Base-by-base conservation (phyloP, 2,113 vertebrate genomes). In the Danionella cerebrum region DNA sequence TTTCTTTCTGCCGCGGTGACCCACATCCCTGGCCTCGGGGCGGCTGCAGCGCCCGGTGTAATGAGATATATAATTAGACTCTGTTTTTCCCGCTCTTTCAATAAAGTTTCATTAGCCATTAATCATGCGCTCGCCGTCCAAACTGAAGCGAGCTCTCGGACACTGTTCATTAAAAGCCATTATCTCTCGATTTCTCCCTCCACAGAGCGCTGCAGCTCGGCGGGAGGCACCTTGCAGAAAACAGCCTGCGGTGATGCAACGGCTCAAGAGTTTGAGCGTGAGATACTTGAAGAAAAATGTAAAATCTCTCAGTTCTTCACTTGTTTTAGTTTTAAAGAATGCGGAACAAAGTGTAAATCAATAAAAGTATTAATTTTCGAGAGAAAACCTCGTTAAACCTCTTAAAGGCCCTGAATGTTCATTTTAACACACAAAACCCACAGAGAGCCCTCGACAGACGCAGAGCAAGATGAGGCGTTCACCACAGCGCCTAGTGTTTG, bases 51-150 rank as follows among this genome's bases (percentile, higher is more conserved):
- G 70, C 78, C 69, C 53, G 78, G 70, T 69, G 77, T 86, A 85
- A 86, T 88, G 84, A 85, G 82, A 81, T 79, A 74, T 78, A 84
- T 87, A 86, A 84, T 86, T 84, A 86, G 82, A 82, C 81, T 79
- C 80, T 81, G 79, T 80, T 83, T 83, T 83, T 77, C 78, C 79
- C 68, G 79, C 75, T 71, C 80, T 83, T 79, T 84, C 78, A 71
- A 74, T 79, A 70, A 79, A 76, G 62, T 78, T 74, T 70, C 82
- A 88, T 85, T 81, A 84, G 82, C 83, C 76, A 78, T 39, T 41
- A 82, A 76, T 83, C 67, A 76, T 81, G 78, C 65, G 58, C 72
- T 65, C 45, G 35, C 53, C 59, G 66, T 64, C 33, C 53, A 78
- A 77, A 48, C 13, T 74, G 69, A 76, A 75, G 70, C 54, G 73